phyloP scores from a whole-genome alignment of 2,113 vertebrate species.

The Ammodytes marinus region DNA sequence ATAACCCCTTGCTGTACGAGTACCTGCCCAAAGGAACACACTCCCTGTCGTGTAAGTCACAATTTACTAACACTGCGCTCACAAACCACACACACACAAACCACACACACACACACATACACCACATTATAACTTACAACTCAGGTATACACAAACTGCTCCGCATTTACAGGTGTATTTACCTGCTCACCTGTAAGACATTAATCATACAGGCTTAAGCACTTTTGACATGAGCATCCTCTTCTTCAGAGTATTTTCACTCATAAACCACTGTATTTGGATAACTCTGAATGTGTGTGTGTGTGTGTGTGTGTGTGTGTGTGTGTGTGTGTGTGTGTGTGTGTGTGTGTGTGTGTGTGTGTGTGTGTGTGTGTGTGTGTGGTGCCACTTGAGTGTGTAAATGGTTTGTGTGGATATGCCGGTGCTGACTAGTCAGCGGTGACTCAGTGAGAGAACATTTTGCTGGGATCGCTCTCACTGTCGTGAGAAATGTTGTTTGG shows the following conservation, averaged over 20 bases:
- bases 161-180: slow-evolving; percentile 8
- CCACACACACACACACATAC: slow-evolving; percentile 15
- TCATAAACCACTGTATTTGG: slow-evolving; percentile 46
- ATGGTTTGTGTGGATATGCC: slow-evolving; percentile 55
- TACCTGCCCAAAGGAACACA: slow-evolving; percentile 96
- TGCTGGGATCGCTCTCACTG: slow-evolving; percentile 63
- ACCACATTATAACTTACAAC: slow-evolving; percentile 9
- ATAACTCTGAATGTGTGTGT: slow-evolving; percentile 34
- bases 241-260: slow-evolving; percentile 36
- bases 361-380: slow-evolving; percentile 20
- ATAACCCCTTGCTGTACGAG: slow-evolving; percentile 95
- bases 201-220: slow-evolving; percentile 37
- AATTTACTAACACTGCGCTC: slow-evolving; percentile 57
- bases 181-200: slow-evolving; percentile 38
- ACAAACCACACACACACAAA: slow-evolving; percentile 33
- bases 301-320: slow-evolving; percentile 25
- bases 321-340: slow-evolving; percentile 33
- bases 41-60: slow-evolving; percentile 94
- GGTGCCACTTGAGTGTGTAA: slow-evolving; percentile 46
- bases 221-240: slow-evolving; percentile 40
- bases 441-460: slow-evolving; percentile 83
- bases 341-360: slow-evolving; percentile 53
- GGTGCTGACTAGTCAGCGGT: slow-evolving; percentile 71
- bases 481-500: slow-evolving; percentile 71
- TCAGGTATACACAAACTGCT: slow-evolving; percentile 8